Conservation (phyloP, 2,797 vertebrate species). For the Vespertilio murinus region DNA sequence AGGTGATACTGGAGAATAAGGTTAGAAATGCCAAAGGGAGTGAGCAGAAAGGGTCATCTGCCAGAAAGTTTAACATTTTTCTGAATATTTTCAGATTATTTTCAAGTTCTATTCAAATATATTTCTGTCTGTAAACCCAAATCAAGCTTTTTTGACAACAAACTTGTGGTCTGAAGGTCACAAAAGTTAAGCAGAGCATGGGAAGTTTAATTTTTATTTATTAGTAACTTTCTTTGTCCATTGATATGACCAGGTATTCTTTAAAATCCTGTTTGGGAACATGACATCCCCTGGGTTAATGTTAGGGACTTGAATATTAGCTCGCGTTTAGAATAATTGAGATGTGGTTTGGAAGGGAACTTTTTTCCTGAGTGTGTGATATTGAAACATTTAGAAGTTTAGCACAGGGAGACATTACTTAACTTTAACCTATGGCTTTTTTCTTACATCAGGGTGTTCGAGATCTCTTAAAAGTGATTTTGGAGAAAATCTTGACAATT, state of each 20-base stretch:
- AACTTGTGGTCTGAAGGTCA: neutral
- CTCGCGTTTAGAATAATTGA: neutral
- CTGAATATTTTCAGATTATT: neutral
- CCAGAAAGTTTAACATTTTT: neutral
- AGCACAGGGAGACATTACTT: neutral
- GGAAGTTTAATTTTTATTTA: constrained; percentile 31
- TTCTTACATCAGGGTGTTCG: constrained; percentile 91
- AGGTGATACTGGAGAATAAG: neutral
- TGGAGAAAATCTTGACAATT: constrained; percentile 97
- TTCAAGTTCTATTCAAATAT: neutral
- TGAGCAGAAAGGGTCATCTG: neutral
- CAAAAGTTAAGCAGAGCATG: neutral
- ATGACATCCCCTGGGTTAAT: neutral
- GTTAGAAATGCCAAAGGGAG: neutral
- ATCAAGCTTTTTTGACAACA: neutral
- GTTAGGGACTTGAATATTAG: neutral
- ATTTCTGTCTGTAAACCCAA: neutral
- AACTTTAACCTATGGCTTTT: constrained; percentile 29
- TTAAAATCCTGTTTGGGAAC: neutral
- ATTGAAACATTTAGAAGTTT: neutral
- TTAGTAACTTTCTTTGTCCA: neutral
- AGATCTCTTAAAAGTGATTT: constrained; percentile 93
- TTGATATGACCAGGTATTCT: neutral
- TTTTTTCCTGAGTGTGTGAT: neutral
- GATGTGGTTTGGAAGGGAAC: neutral